Evolutionary conservation across 2,888 invertebrate genomes (phyloP), one percentile per base, ranked within the genome.

Genomic region (Macrophya alboannulata): DNA sequence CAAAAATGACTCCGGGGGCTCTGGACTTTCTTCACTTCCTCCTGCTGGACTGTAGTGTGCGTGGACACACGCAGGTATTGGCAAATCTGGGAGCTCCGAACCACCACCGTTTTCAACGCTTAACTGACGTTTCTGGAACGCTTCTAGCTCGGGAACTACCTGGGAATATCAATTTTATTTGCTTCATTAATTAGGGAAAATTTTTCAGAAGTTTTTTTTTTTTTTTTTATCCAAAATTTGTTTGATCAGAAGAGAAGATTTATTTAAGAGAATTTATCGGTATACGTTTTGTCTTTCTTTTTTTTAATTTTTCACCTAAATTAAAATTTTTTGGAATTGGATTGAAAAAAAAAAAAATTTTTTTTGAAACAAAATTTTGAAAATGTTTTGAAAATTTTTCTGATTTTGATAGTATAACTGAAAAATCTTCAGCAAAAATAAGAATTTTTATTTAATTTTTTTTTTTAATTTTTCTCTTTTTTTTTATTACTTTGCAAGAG

Each of bases 21-120:
- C 91, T 0, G 93, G 92, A 62, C 91, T 92, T 62, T 93, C 92
- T 51, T 92, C 93, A 10, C 93, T 93, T 4, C 92, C 92, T 8
- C 91, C 89, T 15, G 94, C 95, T 6, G 95, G 94, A 81, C 95
- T 95, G 91, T 96, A 96, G 89, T 95, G 95, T 48, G 96, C 96
- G 92, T 96, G 96, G 92, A 96, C 95, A 92, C 96, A 96, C 79
- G 95, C 95, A 68, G 97, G 97, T 65, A 97, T 95, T 84, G 96
- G 96, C 89, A 96, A 94, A 62, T 95, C 94, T 86, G 94, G 88
- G 1, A 94, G 94, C 84, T 91, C 94, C 9, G 92, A 89, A 45
- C 91, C 94, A 17, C 92, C 87, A 0, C 88, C 87, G 5, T 86
- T 85, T 55, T 65, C 84, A 21, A 86, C 86, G 43, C 90, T 89